Evolutionary conservation across 2,113 vertebrate genomes (phyloP), one percentile per base, ranked within the genome.

Genomic region (Protobothrops mucrosquamatus): DNA sequence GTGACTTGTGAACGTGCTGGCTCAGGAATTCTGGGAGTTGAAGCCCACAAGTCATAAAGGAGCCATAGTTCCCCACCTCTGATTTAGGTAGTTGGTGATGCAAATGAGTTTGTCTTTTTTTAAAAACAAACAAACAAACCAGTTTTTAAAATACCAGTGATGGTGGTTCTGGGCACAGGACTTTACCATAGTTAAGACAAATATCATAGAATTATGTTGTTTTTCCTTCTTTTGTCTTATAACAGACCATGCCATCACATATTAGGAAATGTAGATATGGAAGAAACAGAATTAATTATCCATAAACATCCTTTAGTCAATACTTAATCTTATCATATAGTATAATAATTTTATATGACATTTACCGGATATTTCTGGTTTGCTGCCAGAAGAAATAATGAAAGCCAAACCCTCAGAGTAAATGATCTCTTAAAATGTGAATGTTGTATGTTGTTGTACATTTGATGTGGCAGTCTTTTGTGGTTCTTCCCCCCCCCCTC

Each of bases 301-400:
- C 2, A 23, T 0, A 74, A 55, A 4, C 43, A 20, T 22, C 20
- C 43, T 18, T 22, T 43, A 91, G 29, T 91, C 48, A 0, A 0
- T 55, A 43, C 6, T 87, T 0, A 1, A 64, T 93, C 93, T 34
- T 59, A 29, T 22, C 18, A 23, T 20, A 0, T 0, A 85, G 29
- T 57, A 15, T 51, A 51, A 51, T 51, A 51, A 46, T 23, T 88
- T 89, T 24, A n/a, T 93, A 90, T 94, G 43, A 20, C 34, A 59
- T 23, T 90, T 52, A n/a, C 48, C 8, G 48, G 48, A 8, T 51
- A 8, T 90, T 74, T 54, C 29, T 90, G 18, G 29, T 90, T 2
- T 39, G 26, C 20, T 93, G 91, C 3, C 85, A 48, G 89, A 23
- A 22, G 90, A 91, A 51, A 34, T 52, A 93, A 48, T 20, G 34